Percentiles rank a stretch among this genome's conserved stretches.
Evolutionary conservation across 2,888 invertebrate species (phyloP).

Genomic region (Osmoderma eremita): DNA sequence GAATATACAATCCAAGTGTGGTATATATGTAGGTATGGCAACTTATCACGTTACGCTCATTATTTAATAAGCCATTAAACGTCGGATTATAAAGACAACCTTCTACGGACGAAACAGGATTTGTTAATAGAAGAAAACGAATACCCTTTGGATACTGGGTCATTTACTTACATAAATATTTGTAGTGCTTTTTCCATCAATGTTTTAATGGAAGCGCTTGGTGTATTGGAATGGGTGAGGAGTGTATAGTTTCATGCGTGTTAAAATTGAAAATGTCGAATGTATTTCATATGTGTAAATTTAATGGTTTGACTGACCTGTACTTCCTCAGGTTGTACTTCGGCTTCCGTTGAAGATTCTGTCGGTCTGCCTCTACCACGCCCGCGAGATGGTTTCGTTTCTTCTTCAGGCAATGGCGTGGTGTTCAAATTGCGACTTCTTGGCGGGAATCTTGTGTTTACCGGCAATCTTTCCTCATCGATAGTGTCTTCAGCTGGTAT

Average conservation of each 20-base stretch:
- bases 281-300: no score
- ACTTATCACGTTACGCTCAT: no score
- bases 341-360: conserved; percentile 52
- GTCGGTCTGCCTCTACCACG: conserved; percentile 60
- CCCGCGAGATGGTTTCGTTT: conserved; percentile 61
- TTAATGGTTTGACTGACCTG: conserved; percentile 54
- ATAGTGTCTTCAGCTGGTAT: conserved; percentile 66
- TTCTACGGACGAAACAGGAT: conserved; percentile 14
- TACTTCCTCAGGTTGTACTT: conserved; percentile 61
- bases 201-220: background rate
- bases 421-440: conserved; percentile 70
- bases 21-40: conserved; percentile 6
- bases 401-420: conserved; percentile 63
- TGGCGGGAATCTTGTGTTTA: conserved; percentile 87
- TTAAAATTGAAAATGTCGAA: background rate
- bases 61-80: no score
- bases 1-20: background rate
- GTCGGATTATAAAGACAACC: no score
- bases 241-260: conserved; percentile 9
- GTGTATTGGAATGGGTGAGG: background rate
- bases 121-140: conserved; percentile 11
- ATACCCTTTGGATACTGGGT: conserved; percentile 3
- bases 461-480: conserved; percentile 74
- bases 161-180: no score
- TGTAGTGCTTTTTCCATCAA: background rate